phyloP scores from a whole-genome alignment of 2,113 vertebrate species.

The Nesoenas mayeri region DNA sequence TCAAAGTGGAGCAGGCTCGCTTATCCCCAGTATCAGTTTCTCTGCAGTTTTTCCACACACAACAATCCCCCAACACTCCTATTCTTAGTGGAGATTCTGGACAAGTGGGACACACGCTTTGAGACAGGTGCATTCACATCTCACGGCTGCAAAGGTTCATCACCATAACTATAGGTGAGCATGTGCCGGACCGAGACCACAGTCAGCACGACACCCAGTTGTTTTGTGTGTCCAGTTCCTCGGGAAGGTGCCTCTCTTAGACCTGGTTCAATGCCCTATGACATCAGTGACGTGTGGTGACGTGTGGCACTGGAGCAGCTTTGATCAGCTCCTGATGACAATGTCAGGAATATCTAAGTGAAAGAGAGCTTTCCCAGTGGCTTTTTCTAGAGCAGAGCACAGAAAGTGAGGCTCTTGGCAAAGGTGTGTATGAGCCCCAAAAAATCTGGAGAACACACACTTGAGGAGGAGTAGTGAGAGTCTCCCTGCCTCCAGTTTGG shows the following conservation, averaged over 20 bases:
- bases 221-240: background rate
- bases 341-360: background rate
- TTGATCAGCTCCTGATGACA: background rate
- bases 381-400: background rate
- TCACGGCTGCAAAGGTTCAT: background rate
- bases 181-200: background rate
- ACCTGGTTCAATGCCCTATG: background rate
- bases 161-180: fast-evolving
- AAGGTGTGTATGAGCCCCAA: background rate
- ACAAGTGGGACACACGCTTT: background rate
- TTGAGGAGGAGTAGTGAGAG: background rate
- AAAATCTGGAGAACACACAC: background rate
- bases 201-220: background rate
- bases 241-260: background rate
- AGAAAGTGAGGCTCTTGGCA: background rate
- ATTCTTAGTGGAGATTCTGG: background rate
- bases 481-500: background rate
- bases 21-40: background rate
- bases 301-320: background rate
- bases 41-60: background rate
- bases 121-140: background rate
- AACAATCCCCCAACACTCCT: background rate
- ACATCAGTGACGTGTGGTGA: background rate
- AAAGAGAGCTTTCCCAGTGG: background rate
- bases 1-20: background rate